Base-by-base conservation (phyloP, 1,140 invertebrate genomes). In the Metopolophium dirhodum region DNA sequence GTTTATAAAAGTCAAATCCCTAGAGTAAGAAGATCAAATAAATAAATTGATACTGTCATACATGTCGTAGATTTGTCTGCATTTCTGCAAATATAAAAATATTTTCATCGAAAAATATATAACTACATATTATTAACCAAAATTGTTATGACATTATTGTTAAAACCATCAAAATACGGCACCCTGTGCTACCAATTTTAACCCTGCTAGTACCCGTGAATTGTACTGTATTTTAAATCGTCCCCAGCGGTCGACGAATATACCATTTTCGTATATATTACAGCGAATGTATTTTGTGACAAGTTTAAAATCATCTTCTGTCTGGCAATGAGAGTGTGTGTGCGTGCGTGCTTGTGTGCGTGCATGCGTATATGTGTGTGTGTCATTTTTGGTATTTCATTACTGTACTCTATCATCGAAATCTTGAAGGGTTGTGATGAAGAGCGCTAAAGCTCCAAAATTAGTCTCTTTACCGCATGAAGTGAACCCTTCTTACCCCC, bases 371-470 rank as follows among this genome's bases (percentile, higher is more conserved):
- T 90, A 54, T 51, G n/a, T 57, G 82, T 85, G 41, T 85, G 41
- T 93, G 91, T 45, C 91, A 83, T 86, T 93, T 93, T 85, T 93
- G 82, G 91, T 93, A 93, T 93, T 93, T 93, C 82, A 93, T 93
- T 93, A 93, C 82, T 83, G 35, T 93, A 86, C 51, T 93, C 77
- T 54, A 37, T 93, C 91, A 93, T 86, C 35, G 35, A 86, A 83
- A 85, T 93, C 77, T 93, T 85, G 91, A 93, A 93, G 82, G 91
- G 91, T 90, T 35, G 49, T 85, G 91, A 86, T 93, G 91, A 93
- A 93, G 91, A 93, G 82, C 49, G 82, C 35, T 93, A 93, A 93
- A 93, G 91, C 91, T 85, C 49, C 82, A n/a, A 93, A 93, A 93
- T 93, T 93, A 93, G 91, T 93, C 91, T 93, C 91, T 86, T 93